Percentiles rank a stretch among this genome's conserved stretches.
phyloP scores from a whole-genome alignment of 2,113 vertebrate species.

The Lutjanus erythropterus region DNA sequence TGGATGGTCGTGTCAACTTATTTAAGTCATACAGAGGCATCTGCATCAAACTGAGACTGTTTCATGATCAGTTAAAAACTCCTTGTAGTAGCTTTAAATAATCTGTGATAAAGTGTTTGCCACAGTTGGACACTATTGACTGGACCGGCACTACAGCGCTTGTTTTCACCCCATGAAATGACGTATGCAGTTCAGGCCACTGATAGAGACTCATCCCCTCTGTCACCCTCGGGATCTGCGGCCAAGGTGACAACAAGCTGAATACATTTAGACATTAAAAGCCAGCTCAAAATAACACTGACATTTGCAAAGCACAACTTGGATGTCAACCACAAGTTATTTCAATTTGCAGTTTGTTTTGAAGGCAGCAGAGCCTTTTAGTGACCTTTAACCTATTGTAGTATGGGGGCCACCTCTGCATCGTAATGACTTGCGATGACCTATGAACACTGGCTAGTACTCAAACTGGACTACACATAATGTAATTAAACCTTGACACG shows the following conservation, averaged over 20 bases:
- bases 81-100: no score
- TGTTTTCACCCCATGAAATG: no score
- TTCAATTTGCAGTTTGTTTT: slow-evolving; percentile 26
- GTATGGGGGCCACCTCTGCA: background rate
- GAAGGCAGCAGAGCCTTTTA: background rate
- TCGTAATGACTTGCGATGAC: background rate
- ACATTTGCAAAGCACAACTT: slow-evolving; percentile 39
- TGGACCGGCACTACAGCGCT: no score
- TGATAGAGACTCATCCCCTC: no score
- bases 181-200: no score
- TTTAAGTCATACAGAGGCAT: no score
- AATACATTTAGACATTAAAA: slow-evolving; percentile 24
- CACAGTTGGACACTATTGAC: no score
- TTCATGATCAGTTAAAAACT: no score
- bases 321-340: slow-evolving; percentile 23
- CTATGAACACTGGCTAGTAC: background rate
- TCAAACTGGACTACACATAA: slow-evolving; percentile 35
- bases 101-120: no score
- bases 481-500: slow-evolving; percentile 36
- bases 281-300: slow-evolving; percentile 38
- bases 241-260: slow-evolving; percentile 25
- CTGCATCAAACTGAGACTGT: no score
- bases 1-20: no score
- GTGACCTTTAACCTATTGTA: background rate
- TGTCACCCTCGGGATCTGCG: no score